Evolutionary conservation across 2,888 invertebrate species (phyloP), one percentile per base, ranked within the genome.

Genomic region (Lagria hirta): DNA sequence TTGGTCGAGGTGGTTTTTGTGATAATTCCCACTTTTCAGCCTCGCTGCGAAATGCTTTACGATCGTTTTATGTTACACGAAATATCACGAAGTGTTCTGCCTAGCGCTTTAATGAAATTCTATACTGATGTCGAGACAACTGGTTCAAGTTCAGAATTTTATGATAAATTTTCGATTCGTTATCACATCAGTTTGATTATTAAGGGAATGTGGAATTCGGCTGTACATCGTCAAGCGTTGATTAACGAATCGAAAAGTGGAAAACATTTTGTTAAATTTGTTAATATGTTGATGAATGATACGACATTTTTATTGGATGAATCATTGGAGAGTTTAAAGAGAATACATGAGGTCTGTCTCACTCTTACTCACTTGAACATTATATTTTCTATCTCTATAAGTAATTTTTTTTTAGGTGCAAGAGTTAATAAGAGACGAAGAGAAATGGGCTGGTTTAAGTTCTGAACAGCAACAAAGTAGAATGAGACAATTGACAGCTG

Each of bases 211-310:
- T 98, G 98, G 97, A 86, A 86, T 45, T 87, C 89, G 62, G 86
- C 89, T 7, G 80, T 88, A 26, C 97, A 98, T 65, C 80, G 86
- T 45, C 78, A 86, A 68, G 87, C 90, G 11, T 85, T 98, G 58
- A 84, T 96, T 48, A 86, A 88, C 55, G 95, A 96, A 72, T 96
- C 97, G 8, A 85, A 87, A 47, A 85, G 83, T 44, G 92, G 92
- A 13, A 88, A 86, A 51, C 92, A 94, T 71, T 97, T 97, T 73
- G 94, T 97, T 4, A 91, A 94, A 61, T 97, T 97, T 68, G 84
- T 96, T 55, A 97, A 97, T 71, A 92, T 97, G 95, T 73, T 97
- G 55, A 97, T 97, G 92, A 97, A 97, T 66, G 97, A 97, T 71
- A 97, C 95, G 12, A 97, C 96, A 35, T 97, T 95, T 75, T 77